Base-by-base conservation (phyloP, 2,888 invertebrate genomes). In the Tetramorium bicarinatum region DNA sequence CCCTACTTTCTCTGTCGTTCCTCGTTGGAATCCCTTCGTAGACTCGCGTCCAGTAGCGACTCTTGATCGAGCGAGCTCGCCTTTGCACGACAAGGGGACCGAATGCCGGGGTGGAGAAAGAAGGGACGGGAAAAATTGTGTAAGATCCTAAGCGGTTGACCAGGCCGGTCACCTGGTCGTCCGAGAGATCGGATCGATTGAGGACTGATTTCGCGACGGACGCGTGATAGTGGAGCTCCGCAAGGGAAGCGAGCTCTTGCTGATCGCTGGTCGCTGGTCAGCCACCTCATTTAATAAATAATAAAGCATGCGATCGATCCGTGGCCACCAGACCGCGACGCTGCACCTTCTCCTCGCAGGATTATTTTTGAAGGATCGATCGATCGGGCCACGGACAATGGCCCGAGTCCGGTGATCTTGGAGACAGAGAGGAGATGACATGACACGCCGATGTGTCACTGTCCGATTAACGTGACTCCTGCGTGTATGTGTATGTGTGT, bases 391-490 rank as follows among this genome's bases (percentile, higher is more conserved):
- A 11, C 11, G 49, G 52, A 41, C 71, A 71, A 69, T 81, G 49
- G 56, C 61, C 44, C 47, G 84, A 25, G 38, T n/a, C 56, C 56
- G 34, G 1, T 11, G 52, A 79, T 61, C 76, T 56, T 61, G 29
- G 29, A 62, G 25, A 62, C 44, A 66, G 59, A 52, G 85, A 66
- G 21, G 9, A 44, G 18, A 56, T 38, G 67, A 72, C 34, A 9
- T 44, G 38, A 52, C 34, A 38, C 11, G 29, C 13, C 87, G 88
- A 91, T 91, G 85, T 85, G 86, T 91, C 92, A 92, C 85, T 89
- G 88, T 90, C 91, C 86, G 88, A 91, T 92, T 87, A 91, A 87
- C 85, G 62, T 38, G 59, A 59, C 66, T 34, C 76, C 44, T 41
- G n/a, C 41, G 41, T 76, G n/a, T 47, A 41, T 76, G 81, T 29